Evolutionary conservation across 2,888 invertebrate genomes (phyloP), one percentile per base, ranked within the genome.

Genomic region (Thecocarcelia acutangulata): DNA sequence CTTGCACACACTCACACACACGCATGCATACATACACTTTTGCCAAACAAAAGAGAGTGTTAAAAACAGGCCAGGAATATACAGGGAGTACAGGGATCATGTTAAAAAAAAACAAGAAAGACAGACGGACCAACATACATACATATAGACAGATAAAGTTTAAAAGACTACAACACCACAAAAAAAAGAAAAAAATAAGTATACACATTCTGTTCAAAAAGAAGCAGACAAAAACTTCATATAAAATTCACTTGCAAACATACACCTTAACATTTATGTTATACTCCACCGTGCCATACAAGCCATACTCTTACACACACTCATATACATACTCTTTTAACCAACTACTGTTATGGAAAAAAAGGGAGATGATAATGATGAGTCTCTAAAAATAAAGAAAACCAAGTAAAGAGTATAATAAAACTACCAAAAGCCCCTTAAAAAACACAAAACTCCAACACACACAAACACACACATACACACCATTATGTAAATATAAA

Each of bases 311-410:
- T 28, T 8, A 37, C 28, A n/a, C 52, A 13, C 28, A 24, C n/a
- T n/a, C 50, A 42, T 13, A 28, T 17, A 40, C n/a, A 21, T 15
- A 44, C 37, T 50, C 15, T 33, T 33, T 59, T 12, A 19, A 24
- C 15, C n/a, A 19, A 24, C 15, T 63, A 21, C 42, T 52, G 73
- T 54, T 73, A 73, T 56, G 24, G 24, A 24, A 76, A 70, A 72
- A 59, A 52, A 76, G 59, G 75, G 64, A 70, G 70, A 66, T 76
- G 66, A 81, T 72, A 70, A 80, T 70, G 74, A 74, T 48, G 66
- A 76, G 63, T 42, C 12, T 19, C 24, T 19, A 21, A 8, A 33
- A 50, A 12, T 58, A 33, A 54, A 64, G 11, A 37, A 40, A 28
- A 59, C n/a, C 24, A 48, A 72, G 37, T 37, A 54, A 61, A 69